Evolutionary conservation across 1,140 invertebrate species (phyloP).

Genomic region (Probaryconus sp.): DNA sequence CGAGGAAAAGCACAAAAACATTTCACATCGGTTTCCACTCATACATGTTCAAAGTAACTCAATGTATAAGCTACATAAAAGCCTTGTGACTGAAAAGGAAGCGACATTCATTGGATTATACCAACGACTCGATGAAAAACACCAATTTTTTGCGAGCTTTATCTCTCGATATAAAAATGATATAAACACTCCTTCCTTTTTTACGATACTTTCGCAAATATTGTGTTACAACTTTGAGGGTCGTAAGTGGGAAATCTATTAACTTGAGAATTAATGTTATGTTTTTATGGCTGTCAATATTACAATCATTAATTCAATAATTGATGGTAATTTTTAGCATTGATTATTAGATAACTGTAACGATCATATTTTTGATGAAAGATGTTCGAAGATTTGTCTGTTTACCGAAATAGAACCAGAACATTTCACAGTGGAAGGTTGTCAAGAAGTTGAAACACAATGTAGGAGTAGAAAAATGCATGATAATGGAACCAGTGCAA

Average conservation of each 20-base stretch:
- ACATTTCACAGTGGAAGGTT: neutral
- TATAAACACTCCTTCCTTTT: conserved; percentile 8
- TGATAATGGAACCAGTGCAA: neutral
- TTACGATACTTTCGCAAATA: neutral
- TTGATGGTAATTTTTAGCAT: too few relatives aligned
- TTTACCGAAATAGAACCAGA: neutral
- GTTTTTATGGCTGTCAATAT: neutral
- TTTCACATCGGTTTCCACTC: conserved; percentile 12
- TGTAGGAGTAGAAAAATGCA: conserved; percentile 17
- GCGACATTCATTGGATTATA: conserved; percentile 44
- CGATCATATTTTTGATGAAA: neutral
- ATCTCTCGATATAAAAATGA: conserved; percentile 1
- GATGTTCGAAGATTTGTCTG: neutral
- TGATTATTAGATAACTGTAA: neutral
- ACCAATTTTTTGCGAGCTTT: conserved; percentile 22
- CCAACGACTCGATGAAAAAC: conserved; percentile 14
- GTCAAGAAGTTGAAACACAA: neutral
- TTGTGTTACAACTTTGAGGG: too few relatives aligned
- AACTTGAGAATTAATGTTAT: too few relatives aligned
- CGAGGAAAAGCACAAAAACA: conserved; percentile 25
- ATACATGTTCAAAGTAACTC: neutral
- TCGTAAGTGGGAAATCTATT: too few relatives aligned
- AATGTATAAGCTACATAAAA: conserved; percentile 24
- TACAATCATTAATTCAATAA: neutral
- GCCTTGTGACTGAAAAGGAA: conserved; percentile 34